phyloP scores from a whole-genome alignment of 2,888 invertebrate genomes.

The Rhagonycha fulva region DNA sequence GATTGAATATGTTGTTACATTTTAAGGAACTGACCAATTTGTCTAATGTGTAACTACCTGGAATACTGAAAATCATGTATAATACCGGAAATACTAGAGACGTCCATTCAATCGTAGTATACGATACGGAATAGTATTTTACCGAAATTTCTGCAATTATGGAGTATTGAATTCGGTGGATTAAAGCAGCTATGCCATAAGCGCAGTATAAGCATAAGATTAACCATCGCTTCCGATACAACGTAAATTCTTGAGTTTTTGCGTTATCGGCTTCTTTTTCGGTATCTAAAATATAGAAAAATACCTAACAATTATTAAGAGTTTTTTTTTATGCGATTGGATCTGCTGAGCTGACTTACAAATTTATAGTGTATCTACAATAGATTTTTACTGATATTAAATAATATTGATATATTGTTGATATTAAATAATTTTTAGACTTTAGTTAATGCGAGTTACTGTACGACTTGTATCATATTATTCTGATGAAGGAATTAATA shows the following conservation, averaged over 20 bases:
- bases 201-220: neutral
- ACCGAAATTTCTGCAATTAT: neutral
- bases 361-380: too few relatives aligned
- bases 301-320: too few relatives aligned
- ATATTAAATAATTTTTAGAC: too few relatives aligned
- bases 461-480: too few relatives aligned
- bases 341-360: too few relatives aligned
- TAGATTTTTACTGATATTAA: too few relatives aligned
- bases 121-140: neutral
- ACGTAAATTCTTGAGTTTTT: neutral
- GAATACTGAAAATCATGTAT: neutral
- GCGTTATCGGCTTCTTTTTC: neutral
- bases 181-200: neutral
- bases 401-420: too few relatives aligned
- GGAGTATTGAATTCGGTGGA: neutral
- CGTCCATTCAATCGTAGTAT: neutral
- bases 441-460: too few relatives aligned
- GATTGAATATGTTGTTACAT: neutral
- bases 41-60: neutral
- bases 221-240: neutral
- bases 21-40: neutral
- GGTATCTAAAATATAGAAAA: too few relatives aligned
- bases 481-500: too few relatives aligned
- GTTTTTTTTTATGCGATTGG: too few relatives aligned
- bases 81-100: neutral